Base-by-base conservation (phyloP, 2,888 invertebrate genomes). In the Epicampocera succincta region DNA sequence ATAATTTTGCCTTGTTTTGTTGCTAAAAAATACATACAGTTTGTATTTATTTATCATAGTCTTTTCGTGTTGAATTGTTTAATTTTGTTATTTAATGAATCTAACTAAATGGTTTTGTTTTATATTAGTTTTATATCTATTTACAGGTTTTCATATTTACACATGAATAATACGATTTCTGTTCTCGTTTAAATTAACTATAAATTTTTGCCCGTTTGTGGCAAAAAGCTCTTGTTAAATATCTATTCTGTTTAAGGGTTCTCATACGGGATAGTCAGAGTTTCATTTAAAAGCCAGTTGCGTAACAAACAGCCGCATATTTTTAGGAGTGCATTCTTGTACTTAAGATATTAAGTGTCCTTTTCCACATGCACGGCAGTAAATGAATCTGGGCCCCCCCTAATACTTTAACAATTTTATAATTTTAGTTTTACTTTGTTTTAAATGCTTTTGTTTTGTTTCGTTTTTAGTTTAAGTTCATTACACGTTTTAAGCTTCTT, bases 81-180 rank as follows among this genome's bases (percentile, higher is more conserved):
- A 33, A 33, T 54, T 56, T 71, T 66, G 42, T 52, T 75, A 72
- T 76, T 60, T 60, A 72, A 72, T 80, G 40, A 72, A 40, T 40
- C 80, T 80, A 80, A 80, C 80, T 80, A 81, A 56, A 61, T 29
- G 72, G 72, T 71, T 33, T 42, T 33, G 2, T 3, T 65, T 54
- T 61, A 42, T 38, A 52, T 46, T 68, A 6, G 8, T 44, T 65
- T 63, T 56, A 25, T 48, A 12, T 48, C 33, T 66, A 73, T 73
- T 40, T 71, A 71, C 60, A 79, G 15, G 15, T 61, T 29, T 5
- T 19, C 9, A 46, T 29, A 54, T 73, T 66, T 73, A 73, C 52
- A 54, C 4, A 15, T 38, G 13, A 15, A 21, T 52, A 3, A 44
- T 52, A 44, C 25, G 6, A 17, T n/a, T n/a, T 56, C 63, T 52